These are phyloP conservation scores for Carassius carassius DNA, from an alignment of 2,113 vertebrate species.

Conservation along the genomic window DNA sequence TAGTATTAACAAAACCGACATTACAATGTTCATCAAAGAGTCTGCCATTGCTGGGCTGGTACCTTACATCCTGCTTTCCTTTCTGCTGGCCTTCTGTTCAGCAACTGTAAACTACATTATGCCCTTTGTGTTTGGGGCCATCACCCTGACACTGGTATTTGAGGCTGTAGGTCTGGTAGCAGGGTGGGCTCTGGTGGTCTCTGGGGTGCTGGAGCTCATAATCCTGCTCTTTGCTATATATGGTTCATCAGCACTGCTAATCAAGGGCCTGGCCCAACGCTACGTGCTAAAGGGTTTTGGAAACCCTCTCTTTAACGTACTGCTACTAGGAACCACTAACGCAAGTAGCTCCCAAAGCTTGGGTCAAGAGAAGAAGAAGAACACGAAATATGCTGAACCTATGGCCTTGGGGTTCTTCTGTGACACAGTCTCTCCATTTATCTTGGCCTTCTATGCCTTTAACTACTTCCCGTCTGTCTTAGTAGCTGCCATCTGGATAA, in stretches of 20 bases:
- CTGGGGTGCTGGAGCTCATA: slow-evolving; percentile 78
- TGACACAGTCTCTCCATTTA: slow-evolving; percentile 78
- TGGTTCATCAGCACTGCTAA: slow-evolving; percentile 78
- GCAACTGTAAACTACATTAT: slow-evolving; percentile 89
- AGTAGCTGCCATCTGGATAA: slow-evolving; percentile 80
- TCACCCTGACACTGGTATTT: slow-evolving; percentile 79
- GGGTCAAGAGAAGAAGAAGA: slow-evolving; percentile 86
- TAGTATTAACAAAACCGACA: slow-evolving; percentile 18
- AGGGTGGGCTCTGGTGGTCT: slow-evolving; percentile 79
- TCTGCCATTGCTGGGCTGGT: slow-evolving; percentile 82
- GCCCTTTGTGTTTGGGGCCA: slow-evolving; percentile 88
- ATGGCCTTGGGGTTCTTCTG: slow-evolving; percentile 86
- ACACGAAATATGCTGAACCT: slow-evolving; percentile 88
- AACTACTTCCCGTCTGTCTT: slow-evolving; percentile 77
- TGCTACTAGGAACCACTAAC: slow-evolving; percentile 80
- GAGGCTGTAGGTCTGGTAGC: slow-evolving; percentile 79
- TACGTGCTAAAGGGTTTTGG: slow-evolving; percentile 84
- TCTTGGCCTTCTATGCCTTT: slow-evolving; percentile 87
- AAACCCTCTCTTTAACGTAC: slow-evolving; percentile 85
- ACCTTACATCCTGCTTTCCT: slow-evolving; percentile 81
- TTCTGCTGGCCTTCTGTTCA: slow-evolving; percentile 84
- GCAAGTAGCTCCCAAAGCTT: slow-evolving; percentile 69
- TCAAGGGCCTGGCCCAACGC: slow-evolving; percentile 85
- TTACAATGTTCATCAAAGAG: slow-evolving; percentile 55
- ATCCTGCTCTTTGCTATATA: slow-evolving; percentile 83